phyloP scores from a whole-genome alignment of 1,140 invertebrate genomes.

The Bombyx mori region ASM3026992v2 NC_085113.1:6501001-6501500 shows the following conservation, averaged over 20 bases:
- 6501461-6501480: conserved; percentile 16
- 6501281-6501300: conserved; percentile 72
- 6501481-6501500: conserved; percentile 49
- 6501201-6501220: conserved; percentile 72
- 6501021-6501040: conserved; percentile 88
- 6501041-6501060: conserved; percentile 79
- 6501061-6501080: conserved; percentile 72
- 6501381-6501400: conserved; percentile 43
- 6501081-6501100: conserved; percentile 66
- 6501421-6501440: conserved; percentile 1
- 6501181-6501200: conserved; percentile 76
- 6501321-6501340: conserved; percentile 73
- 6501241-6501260: conserved; percentile 73
- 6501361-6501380: conserved; percentile 53
- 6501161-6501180: conserved; percentile 65
- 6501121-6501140: conserved; percentile 73
- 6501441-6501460: conserved; percentile 54
- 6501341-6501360: conserved; percentile 56
- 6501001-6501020: conserved; percentile 85
- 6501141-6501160: conserved; percentile 75
- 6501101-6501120: conserved; percentile 65
- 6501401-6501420: conserved; percentile 9
- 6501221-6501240: conserved; percentile 65
- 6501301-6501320: conserved; percentile 76
- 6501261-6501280: conserved; percentile 81